phyloP scores from a whole-genome alignment of 2,113 vertebrate genomes.

The Plectropomus leopardus region DNA sequence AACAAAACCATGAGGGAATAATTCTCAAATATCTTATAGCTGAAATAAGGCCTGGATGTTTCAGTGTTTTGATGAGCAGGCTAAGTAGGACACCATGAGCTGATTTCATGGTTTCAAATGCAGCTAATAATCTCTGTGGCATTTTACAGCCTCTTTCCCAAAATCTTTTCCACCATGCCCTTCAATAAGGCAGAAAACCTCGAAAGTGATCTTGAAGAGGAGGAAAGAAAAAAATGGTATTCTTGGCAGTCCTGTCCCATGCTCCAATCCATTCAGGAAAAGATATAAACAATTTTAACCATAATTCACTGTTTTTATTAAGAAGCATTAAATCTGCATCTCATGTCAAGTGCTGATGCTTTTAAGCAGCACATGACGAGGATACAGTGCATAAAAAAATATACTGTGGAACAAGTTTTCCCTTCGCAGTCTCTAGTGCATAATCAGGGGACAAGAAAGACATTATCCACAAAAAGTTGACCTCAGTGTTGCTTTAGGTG shows the following conservation, averaged over 20 bases:
- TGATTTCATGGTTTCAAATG: constrained; percentile 5
- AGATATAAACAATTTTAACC: too few species aligned
- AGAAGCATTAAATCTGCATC: background rate
- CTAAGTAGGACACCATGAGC: constrained; percentile 25
- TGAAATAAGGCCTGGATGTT: constrained; percentile 27
- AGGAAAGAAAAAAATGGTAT: background rate
- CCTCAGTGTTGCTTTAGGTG: background rate
- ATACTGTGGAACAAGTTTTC: background rate
- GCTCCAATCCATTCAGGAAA: background rate
- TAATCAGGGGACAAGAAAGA: too few species aligned
- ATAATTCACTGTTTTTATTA: background rate
- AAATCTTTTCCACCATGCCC: background rate
- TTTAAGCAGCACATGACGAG: background rate
- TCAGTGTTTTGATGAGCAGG: constrained; percentile 6
- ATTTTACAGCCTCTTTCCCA: background rate
- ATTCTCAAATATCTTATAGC: constrained; percentile 22
- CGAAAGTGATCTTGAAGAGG: background rate
- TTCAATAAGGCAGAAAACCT: background rate
- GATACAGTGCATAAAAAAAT: too few species aligned
- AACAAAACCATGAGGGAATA: constrained; percentile 13
- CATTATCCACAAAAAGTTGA: background rate
- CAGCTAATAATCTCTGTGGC: constrained; percentile 13
- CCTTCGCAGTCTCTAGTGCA: too few species aligned
- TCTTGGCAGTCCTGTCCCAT: background rate
- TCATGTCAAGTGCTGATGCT: background rate